Base-by-base conservation (phyloP, 2,888 invertebrate genomes). In the Agonum fuliginosum region DNA sequence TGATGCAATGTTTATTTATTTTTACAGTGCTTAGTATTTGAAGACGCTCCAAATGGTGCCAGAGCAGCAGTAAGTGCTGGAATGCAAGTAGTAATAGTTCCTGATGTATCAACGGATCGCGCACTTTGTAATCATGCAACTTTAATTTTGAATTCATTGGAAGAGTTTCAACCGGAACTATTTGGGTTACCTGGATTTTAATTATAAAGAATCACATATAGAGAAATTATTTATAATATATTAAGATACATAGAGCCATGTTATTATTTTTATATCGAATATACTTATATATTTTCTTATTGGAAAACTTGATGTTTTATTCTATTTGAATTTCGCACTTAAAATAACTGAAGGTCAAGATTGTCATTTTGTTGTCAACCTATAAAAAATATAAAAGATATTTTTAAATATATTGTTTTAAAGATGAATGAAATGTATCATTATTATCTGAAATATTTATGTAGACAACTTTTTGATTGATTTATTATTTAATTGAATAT, bases 21-120 rank as follows among this genome's bases (percentile, higher is more conserved):
- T 70, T 82, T 81, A 78, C 83, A 90, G 90, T 89, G 90, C 80
- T 84, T 91, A 58, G 91, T 91, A 14, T 91, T 91, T 83, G 93
- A 93, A 84, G 93, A 93, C 85, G 91, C 93, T 1, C 89, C 90
- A 0, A 91, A 91, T 84, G 93, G 93, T 6, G 91, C 91, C 0
- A 83, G 87, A 81, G 90, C 91, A 19, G 91, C 89, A 0, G 80
- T 89, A 10, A 87, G 87, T 30, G 91, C 92, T 2, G 90, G 89
- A 20, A 92, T 92, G 91, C 89, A 89, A 83, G 91, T 91, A 2
- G 88, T 90, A 0, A 89, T 90, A 89, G 88, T 90, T 41, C 90
- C 90, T 17, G 87, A 89, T 78, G 80, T 84, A 41, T 84, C 86
- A 79, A 83, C 89, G 76, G 85, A 86, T 12, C 83, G 83, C 48